Percentiles rank a stretch among this genome's conserved stretches.
phyloP scores from a whole-genome alignment of 2,888 invertebrate genomes.

The Geophilus truncorum region DNA sequence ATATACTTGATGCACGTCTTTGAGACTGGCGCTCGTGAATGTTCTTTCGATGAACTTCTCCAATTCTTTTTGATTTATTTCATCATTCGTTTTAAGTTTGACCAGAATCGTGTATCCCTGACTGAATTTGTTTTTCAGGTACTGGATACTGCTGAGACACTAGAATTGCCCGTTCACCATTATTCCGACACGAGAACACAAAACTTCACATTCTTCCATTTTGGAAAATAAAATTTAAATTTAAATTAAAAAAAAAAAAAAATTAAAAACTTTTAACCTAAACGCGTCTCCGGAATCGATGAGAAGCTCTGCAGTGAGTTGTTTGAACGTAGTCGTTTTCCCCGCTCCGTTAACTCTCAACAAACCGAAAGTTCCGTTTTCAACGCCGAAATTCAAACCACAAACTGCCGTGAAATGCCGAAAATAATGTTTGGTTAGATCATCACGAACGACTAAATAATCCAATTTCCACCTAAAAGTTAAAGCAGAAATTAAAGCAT shows the following conservation, averaged over 20 bases:
- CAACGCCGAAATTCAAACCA: constrained; percentile 63
- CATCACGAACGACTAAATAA: constrained; percentile 56
- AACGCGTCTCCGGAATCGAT: constrained; percentile 50
- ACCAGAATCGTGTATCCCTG: constrained; percentile 59
- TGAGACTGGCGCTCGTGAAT: constrained; percentile 58
- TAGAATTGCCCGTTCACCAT: constrained; percentile 33
- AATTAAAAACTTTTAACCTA: too few relatives aligned
- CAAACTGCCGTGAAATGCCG: too few relatives aligned
- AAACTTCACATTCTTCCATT: constrained; percentile 35
- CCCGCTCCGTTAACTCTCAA: constrained; percentile 56
- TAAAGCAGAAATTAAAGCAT: too few relatives aligned
- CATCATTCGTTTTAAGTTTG: constrained; percentile 47
- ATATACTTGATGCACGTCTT: constrained; percentile 64
- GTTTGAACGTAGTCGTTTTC: constrained; percentile 56
- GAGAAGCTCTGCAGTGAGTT: constrained; percentile 54
- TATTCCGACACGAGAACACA: constrained; percentile 31
- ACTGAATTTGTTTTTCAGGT: constrained; percentile 65
- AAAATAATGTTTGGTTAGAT: constrained; percentile 60
- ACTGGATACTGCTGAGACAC: constrained; percentile 62
- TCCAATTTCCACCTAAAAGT: too few relatives aligned
- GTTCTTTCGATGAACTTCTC: constrained; percentile 54
- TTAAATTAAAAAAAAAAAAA: too few relatives aligned
- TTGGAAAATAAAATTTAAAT: too few relatives aligned
- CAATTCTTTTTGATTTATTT: neutral
- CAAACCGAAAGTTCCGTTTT: constrained; percentile 51